Evolutionary conservation across 2,113 vertebrate genomes (phyloP).

Genomic region (Lophura nycthemera): DNA sequence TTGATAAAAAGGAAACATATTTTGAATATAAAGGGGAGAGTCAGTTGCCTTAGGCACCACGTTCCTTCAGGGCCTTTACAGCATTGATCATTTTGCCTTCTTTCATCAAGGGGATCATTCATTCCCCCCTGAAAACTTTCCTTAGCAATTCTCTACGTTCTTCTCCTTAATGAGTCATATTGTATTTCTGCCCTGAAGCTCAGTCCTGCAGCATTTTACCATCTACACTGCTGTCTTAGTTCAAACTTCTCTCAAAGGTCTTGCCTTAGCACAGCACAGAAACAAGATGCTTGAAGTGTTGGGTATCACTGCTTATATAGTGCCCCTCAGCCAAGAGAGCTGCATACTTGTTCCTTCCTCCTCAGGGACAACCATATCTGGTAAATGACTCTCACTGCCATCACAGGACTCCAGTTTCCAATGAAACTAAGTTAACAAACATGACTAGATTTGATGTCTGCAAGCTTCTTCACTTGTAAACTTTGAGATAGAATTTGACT

Average conservation of each 20-base stretch:
- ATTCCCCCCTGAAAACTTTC: background rate
- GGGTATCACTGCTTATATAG: background rate
- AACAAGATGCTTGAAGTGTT: background rate
- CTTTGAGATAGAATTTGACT: background rate
- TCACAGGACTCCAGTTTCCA: background rate
- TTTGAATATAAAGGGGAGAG: background rate
- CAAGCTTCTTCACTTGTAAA: background rate
- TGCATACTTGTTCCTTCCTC: background rate
- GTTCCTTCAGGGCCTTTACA: background rate
- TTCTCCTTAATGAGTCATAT: background rate
- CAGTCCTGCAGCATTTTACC: background rate
- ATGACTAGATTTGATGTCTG: background rate
- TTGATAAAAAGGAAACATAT: background rate
- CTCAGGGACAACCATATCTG: background rate
- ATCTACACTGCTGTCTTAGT: background rate
- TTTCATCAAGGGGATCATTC: background rate
- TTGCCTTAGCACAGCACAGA: background rate
- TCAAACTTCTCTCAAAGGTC: background rate
- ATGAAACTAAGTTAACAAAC: background rate
- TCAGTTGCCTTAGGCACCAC: background rate
- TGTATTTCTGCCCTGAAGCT: background rate
- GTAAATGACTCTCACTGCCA: background rate
- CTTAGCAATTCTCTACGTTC: background rate
- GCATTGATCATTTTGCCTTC: background rate
- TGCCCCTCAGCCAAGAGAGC: background rate